Evolutionary conservation across 2,113 vertebrate species (phyloP).

Genomic region (Eublepharis macularius): DNA sequence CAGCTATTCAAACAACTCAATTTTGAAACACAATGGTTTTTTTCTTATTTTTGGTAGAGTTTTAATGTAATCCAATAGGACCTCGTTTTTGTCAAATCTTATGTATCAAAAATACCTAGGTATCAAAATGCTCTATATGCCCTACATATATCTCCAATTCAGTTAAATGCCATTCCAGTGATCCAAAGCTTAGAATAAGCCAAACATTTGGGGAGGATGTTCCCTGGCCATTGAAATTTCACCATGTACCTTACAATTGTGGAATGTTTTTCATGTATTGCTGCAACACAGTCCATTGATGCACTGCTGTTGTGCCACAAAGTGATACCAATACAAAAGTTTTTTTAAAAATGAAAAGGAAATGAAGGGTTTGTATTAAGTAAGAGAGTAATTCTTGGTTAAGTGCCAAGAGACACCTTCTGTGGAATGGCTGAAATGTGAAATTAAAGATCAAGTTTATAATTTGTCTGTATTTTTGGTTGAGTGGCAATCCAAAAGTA

Average conservation of each 20-base stretch:
- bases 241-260: not conserved
- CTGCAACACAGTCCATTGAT: not conserved
- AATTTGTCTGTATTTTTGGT: not conserved
- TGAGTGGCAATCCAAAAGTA: not conserved
- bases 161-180: not conserved
- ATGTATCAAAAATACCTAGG: not conserved
- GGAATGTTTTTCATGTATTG: not conserved
- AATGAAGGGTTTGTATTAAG: too few relatives aligned
- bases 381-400: not conserved
- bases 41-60: not conserved
- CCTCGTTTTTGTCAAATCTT: not conserved
- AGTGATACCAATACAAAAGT: not conserved
- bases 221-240: not conserved
- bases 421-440: not conserved
- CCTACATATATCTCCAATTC: not conserved
- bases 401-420: not conserved
- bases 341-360: not conserved
- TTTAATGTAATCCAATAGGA: not conserved
- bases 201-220: not conserved
- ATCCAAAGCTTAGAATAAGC: not conserved
- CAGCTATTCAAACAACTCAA: slow-evolving; percentile 7
- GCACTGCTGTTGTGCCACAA: not conserved
- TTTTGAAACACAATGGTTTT: not conserved
- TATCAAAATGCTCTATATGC: not conserved
- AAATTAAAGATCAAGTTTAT: not conserved